Evolutionary conservation across 2,888 invertebrate genomes (phyloP), one percentile per base, ranked within the genome.

Genomic region (Isoperla grammatica): DNA sequence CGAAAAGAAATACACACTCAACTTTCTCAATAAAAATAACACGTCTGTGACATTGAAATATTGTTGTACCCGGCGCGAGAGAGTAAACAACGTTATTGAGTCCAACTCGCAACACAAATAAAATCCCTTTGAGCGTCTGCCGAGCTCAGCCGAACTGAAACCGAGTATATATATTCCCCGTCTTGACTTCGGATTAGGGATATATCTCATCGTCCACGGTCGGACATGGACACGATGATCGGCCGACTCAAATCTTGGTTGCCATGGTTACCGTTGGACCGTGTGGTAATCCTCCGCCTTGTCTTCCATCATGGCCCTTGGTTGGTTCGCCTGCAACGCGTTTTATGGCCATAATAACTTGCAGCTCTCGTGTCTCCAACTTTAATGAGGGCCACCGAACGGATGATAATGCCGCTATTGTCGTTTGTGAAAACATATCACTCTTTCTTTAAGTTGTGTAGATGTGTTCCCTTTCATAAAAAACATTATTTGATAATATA

Each of bases 311-410:
- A 15, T 15, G 53, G 39, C 39, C 53, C 53, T 19, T 15, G n/a
- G n/a, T n/a, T n/a, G n/a, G 43, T 46, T 46, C 46, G 19, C n/a
- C 53, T 29, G 35, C 39, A 20, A 29, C 39, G 29, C 39, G 39
- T 40, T 60, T 60, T 60, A 60, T 56, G 60, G 55, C 56, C 35
- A 49, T 56, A 56, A 56, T 60, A 60, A 60, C 60, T 56, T 45
- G 55, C 55, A 55, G 57, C 57, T 40, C 50, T 40, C 57, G 53
- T 60, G 60, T 60, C 56, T 55, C 43, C 60, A 49, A 48, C 49
- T 39, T 56, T 57, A 60, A 57, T 57, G 60, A 60, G 60, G 23
- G 17, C 29, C 39, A 15, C 55, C 23, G 19, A n/a, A 55, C 23
- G 29, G 48, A 29, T 22, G 12, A 50, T 42, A 13, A 20, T 13